Base-by-base conservation (phyloP, 2,888 invertebrate species). In the Crematogaster levior region DNA sequence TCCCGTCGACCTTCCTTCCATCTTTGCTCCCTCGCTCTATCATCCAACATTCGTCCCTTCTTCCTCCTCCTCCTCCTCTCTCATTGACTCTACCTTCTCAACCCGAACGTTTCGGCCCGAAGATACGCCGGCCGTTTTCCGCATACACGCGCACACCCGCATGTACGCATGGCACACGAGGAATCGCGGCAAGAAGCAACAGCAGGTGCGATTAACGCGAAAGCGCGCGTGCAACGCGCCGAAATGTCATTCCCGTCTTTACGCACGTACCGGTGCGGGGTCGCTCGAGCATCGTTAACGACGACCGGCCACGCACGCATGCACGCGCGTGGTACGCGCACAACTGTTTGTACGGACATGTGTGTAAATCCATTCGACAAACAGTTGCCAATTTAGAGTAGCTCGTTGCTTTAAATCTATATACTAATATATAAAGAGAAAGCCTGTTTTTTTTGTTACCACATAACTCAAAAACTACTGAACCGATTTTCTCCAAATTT, bases 201-300 rank as follows among this genome's bases (percentile, higher is more conserved):
- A 90, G 92, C 93, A 93, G 93, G 93, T 93, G 93, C 91, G 91
- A 91, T 92, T 92, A 90, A 89, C 40, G 91, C 89, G 88, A 88
- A 91, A 91, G 88, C 91, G 91, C 89, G 90, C 89, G 18, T 27
- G 91, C 91, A 91, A 89, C 89, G 88, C 87, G 82, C 86, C 89
- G 82, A 93, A 93, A 91, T 93, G 93, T 92, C 93, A 93, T 90
- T 92, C 90, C 63, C 89, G 85, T 86, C 86, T 66, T 70, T 53
- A 27, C 61, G 83, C 40, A 5, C 24, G 37, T 58, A 46, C 63
- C 81, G 85, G 79, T 70, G 70, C 85, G 81, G 84, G n/a, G 43
- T 68, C 46, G 53, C 80, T 70, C 81, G 84, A 88, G 84, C 83
- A 84, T 74, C 89, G 43, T 85, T 85, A 87, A 89, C 91, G 85